Conservation (phyloP, 2,797 vertebrate genomes). For the Echeneis naucrates region DNA sequence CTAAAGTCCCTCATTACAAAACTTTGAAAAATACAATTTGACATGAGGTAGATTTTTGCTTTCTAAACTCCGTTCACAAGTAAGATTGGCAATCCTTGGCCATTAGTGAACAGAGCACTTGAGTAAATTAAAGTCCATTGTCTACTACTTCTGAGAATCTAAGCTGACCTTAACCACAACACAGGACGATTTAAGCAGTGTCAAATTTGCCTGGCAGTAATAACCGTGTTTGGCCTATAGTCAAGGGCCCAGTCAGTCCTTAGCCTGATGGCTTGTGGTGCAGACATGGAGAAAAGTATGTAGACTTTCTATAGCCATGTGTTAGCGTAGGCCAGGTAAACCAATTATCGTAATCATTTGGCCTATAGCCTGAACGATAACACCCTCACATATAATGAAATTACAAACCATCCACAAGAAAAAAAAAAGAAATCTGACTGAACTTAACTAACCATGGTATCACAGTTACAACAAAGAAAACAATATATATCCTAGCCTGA, state of each 20-base stretch:
- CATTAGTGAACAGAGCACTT: constrained; percentile 47
- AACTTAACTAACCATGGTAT: constrained; percentile 60
- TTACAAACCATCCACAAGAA: constrained; percentile 65
- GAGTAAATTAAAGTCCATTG: constrained; percentile 52
- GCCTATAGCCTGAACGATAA: constrained; percentile 75
- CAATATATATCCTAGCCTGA: constrained; percentile 34
- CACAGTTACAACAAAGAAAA: constrained; percentile 61
- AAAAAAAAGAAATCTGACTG: constrained; percentile 40
- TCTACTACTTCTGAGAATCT: constrained; percentile 53
- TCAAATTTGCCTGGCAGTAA: constrained; percentile 76
- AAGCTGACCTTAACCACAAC: constrained; percentile 68
- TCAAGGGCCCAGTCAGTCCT: constrained; percentile 60
- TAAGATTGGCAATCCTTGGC: constrained; percentile 18
- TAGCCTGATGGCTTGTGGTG: constrained; percentile 70
- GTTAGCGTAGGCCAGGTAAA: constrained; percentile 63
- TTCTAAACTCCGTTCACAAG: too few species aligned
- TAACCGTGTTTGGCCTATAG: constrained; percentile 67
- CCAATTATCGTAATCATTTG: constrained; percentile 82
- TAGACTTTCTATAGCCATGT: constrained; percentile 65
- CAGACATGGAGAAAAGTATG: constrained; percentile 60
- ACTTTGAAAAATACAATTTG: neutral
- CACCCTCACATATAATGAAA: constrained; percentile 70
- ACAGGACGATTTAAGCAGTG: constrained; percentile 69
- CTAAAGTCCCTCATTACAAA: neutral
- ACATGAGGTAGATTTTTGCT: too few species aligned